phyloP scores from a whole-genome alignment of 2,113 vertebrate species.

The Bungarus multicinctus region DNA sequence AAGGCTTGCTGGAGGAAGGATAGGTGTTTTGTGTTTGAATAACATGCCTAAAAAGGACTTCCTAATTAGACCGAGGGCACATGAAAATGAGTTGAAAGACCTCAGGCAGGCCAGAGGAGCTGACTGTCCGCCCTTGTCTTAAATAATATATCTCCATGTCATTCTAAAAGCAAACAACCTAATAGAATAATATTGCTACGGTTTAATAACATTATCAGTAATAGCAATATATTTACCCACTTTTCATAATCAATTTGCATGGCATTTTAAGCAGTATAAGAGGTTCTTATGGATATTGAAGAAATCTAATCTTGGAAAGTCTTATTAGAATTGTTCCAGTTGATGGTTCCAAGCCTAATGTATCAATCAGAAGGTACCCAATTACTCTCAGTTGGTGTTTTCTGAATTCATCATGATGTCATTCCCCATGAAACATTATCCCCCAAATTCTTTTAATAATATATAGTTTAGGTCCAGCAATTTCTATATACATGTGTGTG shows the following conservation, averaged over 20 bases:
- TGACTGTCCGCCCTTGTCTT: not conserved
- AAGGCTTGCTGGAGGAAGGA: not conserved
- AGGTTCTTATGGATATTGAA: not conserved
- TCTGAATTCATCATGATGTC: not conserved
- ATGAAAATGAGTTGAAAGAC: not conserved
- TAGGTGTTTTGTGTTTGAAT: not conserved
- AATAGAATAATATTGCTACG: not conserved
- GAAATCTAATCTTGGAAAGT: not conserved
- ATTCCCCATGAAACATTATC: not conserved
- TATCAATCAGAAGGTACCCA: not conserved
- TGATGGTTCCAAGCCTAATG: not conserved
- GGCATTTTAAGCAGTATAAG: not conserved
- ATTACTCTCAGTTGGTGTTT: not conserved
- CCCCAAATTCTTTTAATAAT: not conserved
- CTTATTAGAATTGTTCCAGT: not conserved
- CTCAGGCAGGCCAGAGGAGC: not conserved
- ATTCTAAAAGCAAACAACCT: not conserved
- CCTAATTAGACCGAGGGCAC: not conserved
- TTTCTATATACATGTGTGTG: not conserved
- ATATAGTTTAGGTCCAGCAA: not conserved
- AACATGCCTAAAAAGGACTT: not conserved
- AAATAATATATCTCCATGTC: not conserved
- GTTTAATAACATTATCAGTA: not conserved
- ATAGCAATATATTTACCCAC: not conserved
- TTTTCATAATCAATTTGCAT: not conserved